Evolutionary conservation across 2,797 vertebrate species (phyloP).

Genomic region (Spheniscus humboldti): DNA sequence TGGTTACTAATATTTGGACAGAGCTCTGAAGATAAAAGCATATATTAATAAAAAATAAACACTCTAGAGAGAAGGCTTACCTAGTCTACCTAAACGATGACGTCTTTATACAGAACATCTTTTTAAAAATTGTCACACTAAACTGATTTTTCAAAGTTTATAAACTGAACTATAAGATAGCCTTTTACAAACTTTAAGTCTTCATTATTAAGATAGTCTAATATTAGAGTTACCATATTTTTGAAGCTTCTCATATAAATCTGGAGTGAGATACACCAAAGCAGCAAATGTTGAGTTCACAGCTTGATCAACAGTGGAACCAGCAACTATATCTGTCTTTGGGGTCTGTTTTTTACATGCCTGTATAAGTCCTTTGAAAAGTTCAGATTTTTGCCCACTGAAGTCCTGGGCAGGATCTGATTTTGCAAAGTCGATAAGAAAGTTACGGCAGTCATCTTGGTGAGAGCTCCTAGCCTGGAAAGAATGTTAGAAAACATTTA

Average conservation of each 20-base stretch:
- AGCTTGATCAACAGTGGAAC: constrained; percentile 92
- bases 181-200: neutral
- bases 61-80: neutral
- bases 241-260: constrained; percentile 85
- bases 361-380: constrained; percentile 86
- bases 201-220: constrained; percentile 61
- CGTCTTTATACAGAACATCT: neutral
- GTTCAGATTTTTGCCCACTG: constrained; percentile 82
- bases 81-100: neutral
- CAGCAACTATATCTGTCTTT: constrained; percentile 87
- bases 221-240: constrained; percentile 85
- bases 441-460: constrained; percentile 78
- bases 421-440: constrained; percentile 88
- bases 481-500: neutral
- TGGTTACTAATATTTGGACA: neutral
- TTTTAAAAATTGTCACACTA: neutral
- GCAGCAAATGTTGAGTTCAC: constrained; percentile 96
- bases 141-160: neutral
- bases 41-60: neutral
- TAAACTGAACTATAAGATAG: neutral
- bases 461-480: constrained; percentile 70
- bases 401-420: constrained; percentile 89
- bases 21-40: neutral
- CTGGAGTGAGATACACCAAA: constrained; percentile 94
- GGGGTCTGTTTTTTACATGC: constrained; percentile 87